Percentiles rank a stretch among this genome's conserved stretches.
These are phyloP conservation scores for Cyrtorhinus lividipennis DNA, from an alignment of 1,140 invertebrate genomes.

Conservation along the genomic window DNA sequence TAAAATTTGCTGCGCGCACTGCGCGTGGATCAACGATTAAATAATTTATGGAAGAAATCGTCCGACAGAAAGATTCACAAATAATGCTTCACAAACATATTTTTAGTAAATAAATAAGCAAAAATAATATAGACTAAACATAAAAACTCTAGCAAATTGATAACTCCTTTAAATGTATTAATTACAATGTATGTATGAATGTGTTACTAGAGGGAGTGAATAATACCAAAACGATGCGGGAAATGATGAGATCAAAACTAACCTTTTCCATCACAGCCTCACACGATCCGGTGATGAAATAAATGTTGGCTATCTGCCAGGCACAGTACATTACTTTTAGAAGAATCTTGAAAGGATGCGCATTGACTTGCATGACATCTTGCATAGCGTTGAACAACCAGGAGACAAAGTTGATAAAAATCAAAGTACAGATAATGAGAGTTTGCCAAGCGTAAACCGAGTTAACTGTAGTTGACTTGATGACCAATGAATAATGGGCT, in stretches of 20 bases:
- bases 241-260: neutral
- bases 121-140: too few species aligned
- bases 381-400: conserved; percentile 8
- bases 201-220: neutral
- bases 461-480: neutral
- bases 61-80: too few species aligned
- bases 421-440: conserved; percentile 3
- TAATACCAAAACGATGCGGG: too few species aligned
- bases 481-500: neutral
- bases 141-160: too few species aligned
- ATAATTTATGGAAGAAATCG: too few species aligned
- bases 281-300: conserved; percentile 5
- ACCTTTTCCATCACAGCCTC: conserved; percentile 1
- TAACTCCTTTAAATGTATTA: too few species aligned
- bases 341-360: neutral
- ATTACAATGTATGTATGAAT: too few species aligned
- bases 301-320: conserved; percentile 7
- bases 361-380: neutral
- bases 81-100: too few species aligned
- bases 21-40: too few species aligned
- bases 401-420: conserved; percentile 12
- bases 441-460: conserved; percentile 6
- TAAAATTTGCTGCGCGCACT: too few species aligned
- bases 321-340: conserved; percentile 3
- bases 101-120: too few species aligned